These are phyloP conservation scores for Gymnorhina tibicen DNA, from an alignment of 2,113 vertebrate species.

Conservation along the genomic window DNA sequence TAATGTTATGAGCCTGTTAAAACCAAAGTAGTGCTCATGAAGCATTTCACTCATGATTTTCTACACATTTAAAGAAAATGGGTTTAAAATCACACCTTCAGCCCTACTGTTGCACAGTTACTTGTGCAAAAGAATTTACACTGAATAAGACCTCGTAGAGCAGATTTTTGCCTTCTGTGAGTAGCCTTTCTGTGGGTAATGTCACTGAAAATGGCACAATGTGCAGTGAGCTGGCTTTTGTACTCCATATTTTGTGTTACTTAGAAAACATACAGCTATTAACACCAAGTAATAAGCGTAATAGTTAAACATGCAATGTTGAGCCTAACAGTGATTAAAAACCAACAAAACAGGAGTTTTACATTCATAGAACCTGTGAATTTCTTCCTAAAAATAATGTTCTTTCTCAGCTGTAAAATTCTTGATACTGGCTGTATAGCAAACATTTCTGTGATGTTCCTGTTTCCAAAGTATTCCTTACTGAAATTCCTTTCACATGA, in stretches of 20 bases:
- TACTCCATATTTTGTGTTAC: neutral
- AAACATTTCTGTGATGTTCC: neutral
- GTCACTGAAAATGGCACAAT: neutral
- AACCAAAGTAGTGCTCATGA: neutral
- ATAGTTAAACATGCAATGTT: neutral
- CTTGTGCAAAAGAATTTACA: neutral
- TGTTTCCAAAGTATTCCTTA: constrained; percentile 12
- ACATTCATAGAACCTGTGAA: neutral
- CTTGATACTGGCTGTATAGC: neutral
- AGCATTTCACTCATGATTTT: neutral
- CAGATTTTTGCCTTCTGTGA: neutral
- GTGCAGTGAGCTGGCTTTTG: neutral
- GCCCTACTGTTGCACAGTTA: neutral
- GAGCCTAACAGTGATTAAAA: neutral
- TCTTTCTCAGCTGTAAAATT: neutral
- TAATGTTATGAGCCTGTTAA: neutral
- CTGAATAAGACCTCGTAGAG: neutral
- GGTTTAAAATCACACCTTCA: neutral
- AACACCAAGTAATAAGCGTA: neutral
- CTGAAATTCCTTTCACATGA: constrained; percentile 24
- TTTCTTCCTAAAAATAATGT: neutral
- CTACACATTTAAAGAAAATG: neutral
- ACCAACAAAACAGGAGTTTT: neutral
- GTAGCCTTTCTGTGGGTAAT: neutral
- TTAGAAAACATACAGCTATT: neutral